Percentiles rank a stretch among this genome's conserved stretches.
Conservation (phyloP, 2,797 vertebrate species). For the Phylloscopus collybita region DNA sequence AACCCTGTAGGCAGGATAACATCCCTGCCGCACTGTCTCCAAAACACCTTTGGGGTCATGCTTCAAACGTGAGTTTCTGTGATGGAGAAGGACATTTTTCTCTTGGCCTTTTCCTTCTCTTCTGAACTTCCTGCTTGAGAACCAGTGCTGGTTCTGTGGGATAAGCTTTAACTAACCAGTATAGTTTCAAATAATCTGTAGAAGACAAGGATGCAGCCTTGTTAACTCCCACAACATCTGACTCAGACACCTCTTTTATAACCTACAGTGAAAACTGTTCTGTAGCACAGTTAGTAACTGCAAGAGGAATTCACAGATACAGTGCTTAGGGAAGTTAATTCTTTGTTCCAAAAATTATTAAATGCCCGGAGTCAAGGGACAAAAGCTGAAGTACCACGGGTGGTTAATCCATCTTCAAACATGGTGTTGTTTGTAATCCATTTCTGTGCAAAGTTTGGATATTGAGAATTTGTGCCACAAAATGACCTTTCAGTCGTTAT, state of each 20-base stretch:
- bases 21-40: not conserved
- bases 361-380: not conserved
- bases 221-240: slow-evolving; percentile 37
- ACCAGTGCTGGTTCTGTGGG: not conserved
- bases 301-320: not conserved
- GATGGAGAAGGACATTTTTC: not conserved
- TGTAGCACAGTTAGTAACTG: not conserved
- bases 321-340: not conserved
- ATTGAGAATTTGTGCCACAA: not conserved
- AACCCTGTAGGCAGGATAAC: not conserved
- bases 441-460: not conserved
- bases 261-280: slow-evolving; percentile 18
- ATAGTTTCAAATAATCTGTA: not conserved
- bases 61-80: not conserved
- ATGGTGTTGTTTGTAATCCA: not conserved
- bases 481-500: not conserved
- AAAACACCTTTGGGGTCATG: not conserved
- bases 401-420: not conserved
- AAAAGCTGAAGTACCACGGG: not conserved
- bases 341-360: not conserved
- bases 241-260: slow-evolving; percentile 27
- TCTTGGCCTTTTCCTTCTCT: not conserved
- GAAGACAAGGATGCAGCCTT: not conserved
- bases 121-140: not conserved
- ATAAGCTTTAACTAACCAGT: not conserved